phyloP scores from a whole-genome alignment of 2,113 vertebrate genomes.

The Sapayoa aenigma region DNA sequence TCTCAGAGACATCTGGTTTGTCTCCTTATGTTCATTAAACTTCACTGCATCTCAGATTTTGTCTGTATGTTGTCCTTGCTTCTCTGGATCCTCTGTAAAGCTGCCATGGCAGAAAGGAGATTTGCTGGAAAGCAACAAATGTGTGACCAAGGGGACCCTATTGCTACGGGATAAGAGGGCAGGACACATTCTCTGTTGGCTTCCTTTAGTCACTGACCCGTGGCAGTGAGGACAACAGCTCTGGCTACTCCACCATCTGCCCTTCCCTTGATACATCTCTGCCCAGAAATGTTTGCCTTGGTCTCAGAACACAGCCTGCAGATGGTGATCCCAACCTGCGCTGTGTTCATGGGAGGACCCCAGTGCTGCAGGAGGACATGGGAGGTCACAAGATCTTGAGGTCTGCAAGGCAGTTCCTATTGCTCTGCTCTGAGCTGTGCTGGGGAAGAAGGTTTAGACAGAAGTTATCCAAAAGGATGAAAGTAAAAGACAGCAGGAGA shows the following conservation, averaged over 20 bases:
- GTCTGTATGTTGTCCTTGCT: neutral
- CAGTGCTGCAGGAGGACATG: neutral
- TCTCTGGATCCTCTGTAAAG: neutral
- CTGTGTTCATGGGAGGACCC: neutral
- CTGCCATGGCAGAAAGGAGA: neutral
- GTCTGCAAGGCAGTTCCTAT: neutral
- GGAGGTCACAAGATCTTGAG: neutral
- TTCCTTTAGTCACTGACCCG: no score
- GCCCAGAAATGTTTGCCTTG: neutral
- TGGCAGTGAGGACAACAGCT: neutral
- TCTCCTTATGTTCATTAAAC: neutral
- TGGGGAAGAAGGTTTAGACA: neutral
- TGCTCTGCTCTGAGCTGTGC: no score
- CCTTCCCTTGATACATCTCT: neutral
- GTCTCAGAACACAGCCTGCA: neutral
- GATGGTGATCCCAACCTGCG: neutral
- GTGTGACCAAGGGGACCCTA: neutral
- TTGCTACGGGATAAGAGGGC: neutral
- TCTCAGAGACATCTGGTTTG: neutral
- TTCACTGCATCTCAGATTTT: neutral
- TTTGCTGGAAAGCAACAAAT: neutral
- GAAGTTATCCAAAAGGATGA: neutral
- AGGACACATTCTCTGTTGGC: neutral
- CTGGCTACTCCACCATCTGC: neutral
- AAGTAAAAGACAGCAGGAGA: neutral